phyloP scores from a whole-genome alignment of 1,140 invertebrate genomes.

The Galleria mellonella region DNA sequence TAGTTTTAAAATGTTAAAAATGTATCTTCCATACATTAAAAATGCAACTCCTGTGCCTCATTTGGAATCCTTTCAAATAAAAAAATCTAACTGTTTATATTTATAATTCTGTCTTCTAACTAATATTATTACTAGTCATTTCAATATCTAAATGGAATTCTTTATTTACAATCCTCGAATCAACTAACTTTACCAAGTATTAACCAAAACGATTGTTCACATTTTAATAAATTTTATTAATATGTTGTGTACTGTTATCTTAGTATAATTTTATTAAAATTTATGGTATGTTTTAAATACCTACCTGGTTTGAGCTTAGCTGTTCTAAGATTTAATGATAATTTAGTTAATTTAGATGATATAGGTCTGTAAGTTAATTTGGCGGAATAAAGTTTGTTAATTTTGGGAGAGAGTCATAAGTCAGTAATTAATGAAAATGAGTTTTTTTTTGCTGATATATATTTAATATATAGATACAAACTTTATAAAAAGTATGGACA shows the following conservation, averaged over 20 bases:
- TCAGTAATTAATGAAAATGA: too few relatives aligned
- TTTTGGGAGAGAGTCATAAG: too few relatives aligned
- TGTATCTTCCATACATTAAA: slow-evolving; percentile 16
- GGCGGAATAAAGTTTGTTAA: neutral
- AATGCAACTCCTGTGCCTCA: slow-evolving; percentile 18
- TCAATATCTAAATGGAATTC: slow-evolving; percentile 19
- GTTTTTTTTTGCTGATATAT: too few relatives aligned
- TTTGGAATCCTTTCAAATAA: slow-evolving; percentile 2
- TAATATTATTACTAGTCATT: slow-evolving; percentile 31
- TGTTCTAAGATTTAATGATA: slow-evolving; percentile 19
- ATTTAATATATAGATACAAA: too few relatives aligned
- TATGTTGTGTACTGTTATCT: slow-evolving; percentile 54
- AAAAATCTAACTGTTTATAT: slow-evolving; percentile 1
- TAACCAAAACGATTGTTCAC: slow-evolving; percentile 68
- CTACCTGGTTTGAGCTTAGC: slow-evolving; percentile 32
- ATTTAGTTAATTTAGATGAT: slow-evolving; percentile 30
- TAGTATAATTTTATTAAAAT: slow-evolving; percentile 40
- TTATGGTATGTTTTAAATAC: slow-evolving; percentile 43
- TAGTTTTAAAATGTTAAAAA: slow-evolving; percentile 13
- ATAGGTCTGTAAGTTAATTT: slow-evolving; percentile 17
- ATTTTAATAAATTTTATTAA: slow-evolving; percentile 68
- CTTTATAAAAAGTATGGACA: too few relatives aligned
- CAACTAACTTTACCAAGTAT: slow-evolving; percentile 55
- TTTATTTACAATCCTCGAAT: slow-evolving; percentile 20
- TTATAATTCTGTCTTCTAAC: slow-evolving; percentile 5